Base-by-base conservation (phyloP, 2,113 vertebrate species). In the Synodontis membranacea region DNA sequence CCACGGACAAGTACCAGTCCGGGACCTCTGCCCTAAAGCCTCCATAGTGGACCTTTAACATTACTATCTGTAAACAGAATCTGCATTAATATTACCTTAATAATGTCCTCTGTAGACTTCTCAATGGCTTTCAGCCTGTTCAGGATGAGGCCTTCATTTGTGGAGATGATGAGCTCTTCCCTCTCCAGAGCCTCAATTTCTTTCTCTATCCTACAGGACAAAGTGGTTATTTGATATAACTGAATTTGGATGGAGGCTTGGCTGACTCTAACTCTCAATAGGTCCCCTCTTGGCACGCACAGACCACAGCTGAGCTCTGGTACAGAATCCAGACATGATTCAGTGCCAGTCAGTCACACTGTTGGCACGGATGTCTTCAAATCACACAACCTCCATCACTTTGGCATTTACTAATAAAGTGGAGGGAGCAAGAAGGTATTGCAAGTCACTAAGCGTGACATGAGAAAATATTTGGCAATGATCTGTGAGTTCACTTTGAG, bases 101-200 rank as follows among this genome's bases (percentile, higher is more conserved):
- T 96, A 80, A 98, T 96, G 79, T 98, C 97, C 92, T 96, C 94
- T 31, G 96, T 91, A 54, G 97, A 95, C 90, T 93, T 97, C 90
- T 98, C 97, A 80, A 97, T 89, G 78, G 94, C 94, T 87, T 96
- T 97, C 56, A 98, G 92, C 91, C 95, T 96, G 92, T 94, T 95
- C 88, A 99, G 92, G 91, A 99, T 97, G 25, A 95, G 92, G 74
- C 94, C 94, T 92, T 98, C 97, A 23, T 96, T 97, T 66, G 92
- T 92, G 21, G 96, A 97, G 87, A 98, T 94, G 89, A 94, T 91
- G 42, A 95, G 93, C 92, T 99, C 97, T 42, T 96, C 93, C 88
- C 92, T 96, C 92, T 98, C 97, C 88, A 98, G 93, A 88, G 91
- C 91, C 85, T 96, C 93, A 82, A 99, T 96, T 91, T 99, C 96